phyloP scores from a whole-genome alignment of 2,797 vertebrate species.

The Hippocampus kuda region DNA sequence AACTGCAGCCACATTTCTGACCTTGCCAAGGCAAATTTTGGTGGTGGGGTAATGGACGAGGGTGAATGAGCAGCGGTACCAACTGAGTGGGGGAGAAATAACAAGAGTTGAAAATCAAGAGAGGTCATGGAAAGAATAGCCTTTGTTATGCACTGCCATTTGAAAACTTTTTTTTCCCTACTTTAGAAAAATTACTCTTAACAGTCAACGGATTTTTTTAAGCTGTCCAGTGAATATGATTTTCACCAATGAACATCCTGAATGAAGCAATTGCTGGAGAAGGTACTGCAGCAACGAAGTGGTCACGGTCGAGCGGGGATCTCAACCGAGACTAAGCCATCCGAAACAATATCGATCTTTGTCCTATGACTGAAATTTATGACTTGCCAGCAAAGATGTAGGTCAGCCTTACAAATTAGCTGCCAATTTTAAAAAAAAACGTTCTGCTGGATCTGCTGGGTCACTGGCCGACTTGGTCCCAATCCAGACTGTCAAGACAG shows the following conservation, averaged over 20 bases:
- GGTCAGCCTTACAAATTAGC: neutral
- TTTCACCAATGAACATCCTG: neutral
- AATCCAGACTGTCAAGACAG: neutral
- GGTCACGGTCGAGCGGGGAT: neutral
- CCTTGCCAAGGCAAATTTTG: slow-evolving; percentile 59
- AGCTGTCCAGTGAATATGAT: neutral
- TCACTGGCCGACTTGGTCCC: neutral
- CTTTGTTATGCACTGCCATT: neutral
- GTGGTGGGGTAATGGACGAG: slow-evolving; percentile 43
- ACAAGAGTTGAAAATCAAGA: slow-evolving; percentile 20
- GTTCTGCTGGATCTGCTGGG: neutral
- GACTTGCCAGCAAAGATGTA: neutral
- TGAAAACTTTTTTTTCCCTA: neutral
- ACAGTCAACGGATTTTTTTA: neutral
- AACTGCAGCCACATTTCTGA: slow-evolving; percentile 28
- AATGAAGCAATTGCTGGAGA: neutral
- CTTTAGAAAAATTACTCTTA: neutral
- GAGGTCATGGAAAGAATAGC: slow-evolving; percentile 24
- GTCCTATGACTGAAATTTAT: neutral
- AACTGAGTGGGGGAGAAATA: slow-evolving; percentile 29
- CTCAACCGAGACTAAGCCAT: neutral
- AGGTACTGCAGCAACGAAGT: neutral
- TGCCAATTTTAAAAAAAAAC: neutral
- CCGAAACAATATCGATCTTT: neutral
- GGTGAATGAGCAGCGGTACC: slow-evolving; percentile 26